A percentile compares a stretch with the other conserved stretches of the same genome.
These are phyloP conservation scores for Phrynocephalus vlangalii DNA, from an alignment of 2,797 vertebrate species.

Conservation along the genomic window DNA sequence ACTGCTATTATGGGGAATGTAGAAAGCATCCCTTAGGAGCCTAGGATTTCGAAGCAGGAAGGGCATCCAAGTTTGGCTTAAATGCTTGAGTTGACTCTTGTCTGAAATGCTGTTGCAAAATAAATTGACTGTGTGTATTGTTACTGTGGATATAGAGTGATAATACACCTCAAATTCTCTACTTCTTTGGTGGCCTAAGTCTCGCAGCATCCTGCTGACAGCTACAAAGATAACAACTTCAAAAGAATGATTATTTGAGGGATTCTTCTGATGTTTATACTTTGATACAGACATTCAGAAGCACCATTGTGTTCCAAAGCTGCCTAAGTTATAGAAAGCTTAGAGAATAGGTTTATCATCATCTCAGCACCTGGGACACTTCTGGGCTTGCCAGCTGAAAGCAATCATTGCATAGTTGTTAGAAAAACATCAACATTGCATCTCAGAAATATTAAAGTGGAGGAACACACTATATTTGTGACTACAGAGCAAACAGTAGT, in stretches of 20 bases:
- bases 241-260: conserved; percentile 55
- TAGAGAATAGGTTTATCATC: conserved; percentile 49
- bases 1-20: not conserved
- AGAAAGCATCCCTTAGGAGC: not conserved
- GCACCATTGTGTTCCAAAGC: conserved; percentile 46
- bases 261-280: conserved; percentile 52
- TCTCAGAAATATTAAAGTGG: conserved; percentile 44
- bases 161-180: conserved; percentile 32
- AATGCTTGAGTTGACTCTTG: conserved; percentile 28
- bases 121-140: conserved; percentile 37
- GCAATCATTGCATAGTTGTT: conserved; percentile 24
- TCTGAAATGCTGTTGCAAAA: conserved; percentile 51
- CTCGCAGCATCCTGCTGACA: conserved; percentile 46
- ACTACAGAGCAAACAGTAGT: conserved; percentile 27
- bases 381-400: conserved; percentile 43
- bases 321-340: conserved; percentile 43
- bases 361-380: conserved; percentile 54
- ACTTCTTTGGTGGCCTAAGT: conserved; percentile 54
- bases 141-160: conserved; percentile 49
- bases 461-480: not conserved
- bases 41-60: not conserved
- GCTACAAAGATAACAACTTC: conserved; percentile 30
- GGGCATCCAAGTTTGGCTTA: not conserved
- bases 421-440: conserved; percentile 50
- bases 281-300: conserved; percentile 38